These are phyloP conservation scores for Aphelinus certus DNA, from an alignment of 1,140 invertebrate genomes.

Conservation along the genomic window DNA sequence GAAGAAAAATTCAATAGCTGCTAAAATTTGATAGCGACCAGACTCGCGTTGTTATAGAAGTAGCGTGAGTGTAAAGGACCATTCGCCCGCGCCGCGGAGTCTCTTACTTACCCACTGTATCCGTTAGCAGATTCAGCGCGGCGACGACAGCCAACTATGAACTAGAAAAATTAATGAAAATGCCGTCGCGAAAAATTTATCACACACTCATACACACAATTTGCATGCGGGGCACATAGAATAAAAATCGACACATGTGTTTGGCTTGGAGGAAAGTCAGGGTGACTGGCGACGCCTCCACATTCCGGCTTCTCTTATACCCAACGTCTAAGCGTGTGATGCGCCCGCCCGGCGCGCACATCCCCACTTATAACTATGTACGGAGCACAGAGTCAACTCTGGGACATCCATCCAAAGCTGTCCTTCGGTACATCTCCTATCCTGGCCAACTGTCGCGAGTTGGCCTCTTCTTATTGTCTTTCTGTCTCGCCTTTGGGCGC, in stretches of 20 bases:
- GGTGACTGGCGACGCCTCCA: conserved; percentile 61
- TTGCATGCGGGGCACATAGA: conserved; percentile 24
- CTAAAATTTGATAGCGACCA: no score
- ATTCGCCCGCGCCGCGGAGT: no score
- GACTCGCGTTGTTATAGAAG: no score
- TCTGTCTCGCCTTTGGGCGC: no score
- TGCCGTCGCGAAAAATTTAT: neutral
- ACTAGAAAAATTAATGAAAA: neutral
- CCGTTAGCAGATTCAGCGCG: no score
- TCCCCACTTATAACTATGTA: no score
- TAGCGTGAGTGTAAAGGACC: no score
- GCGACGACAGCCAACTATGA: no score
- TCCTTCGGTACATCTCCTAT: conserved; percentile 49
- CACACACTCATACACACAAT: conserved; percentile 8
- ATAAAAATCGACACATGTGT: conserved; percentile 46
- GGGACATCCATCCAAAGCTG: conserved; percentile 17
- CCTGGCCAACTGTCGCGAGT: conserved; percentile 31
- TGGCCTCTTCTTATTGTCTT: neutral
- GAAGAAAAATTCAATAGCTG: no score
- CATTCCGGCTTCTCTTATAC: conserved; percentile 60
- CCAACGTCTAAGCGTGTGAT: conserved; percentile 42
- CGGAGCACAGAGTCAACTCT: no score
- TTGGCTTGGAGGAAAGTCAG: conserved; percentile 56
- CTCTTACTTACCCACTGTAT: no score
- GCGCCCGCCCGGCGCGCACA: no score